Percentiles rank a stretch among this genome's conserved stretches.
phyloP scores from a whole-genome alignment of 2,797 vertebrate genomes.

The Hydrophis major region DNA sequence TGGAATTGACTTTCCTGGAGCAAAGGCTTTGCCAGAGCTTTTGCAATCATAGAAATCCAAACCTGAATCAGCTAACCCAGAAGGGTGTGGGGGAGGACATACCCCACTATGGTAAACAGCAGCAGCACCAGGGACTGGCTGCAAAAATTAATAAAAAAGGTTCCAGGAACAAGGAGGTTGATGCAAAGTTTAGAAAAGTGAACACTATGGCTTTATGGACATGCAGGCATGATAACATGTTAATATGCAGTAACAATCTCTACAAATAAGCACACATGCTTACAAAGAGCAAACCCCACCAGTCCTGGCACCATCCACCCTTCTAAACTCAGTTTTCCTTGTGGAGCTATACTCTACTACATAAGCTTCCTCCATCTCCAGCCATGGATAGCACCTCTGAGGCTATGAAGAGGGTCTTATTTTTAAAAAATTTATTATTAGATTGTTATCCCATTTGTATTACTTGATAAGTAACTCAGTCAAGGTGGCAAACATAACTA shows the following conservation, averaged over 20 bases:
- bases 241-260: not conserved
- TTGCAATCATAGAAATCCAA: not conserved
- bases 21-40: not conserved
- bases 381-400: not conserved
- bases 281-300: not conserved
- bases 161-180: not conserved
- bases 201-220: not conserved
- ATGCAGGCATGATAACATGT: not conserved
- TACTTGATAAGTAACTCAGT: not conserved
- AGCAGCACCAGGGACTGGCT: not conserved
- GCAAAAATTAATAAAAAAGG: no score
- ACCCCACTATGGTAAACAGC: not conserved
- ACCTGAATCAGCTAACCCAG: not conserved
- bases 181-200: not conserved
- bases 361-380: no score
- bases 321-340: not conserved
- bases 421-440: not conserved
- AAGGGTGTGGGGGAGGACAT: not conserved
- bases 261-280: no score
- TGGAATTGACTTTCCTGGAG: constrained; percentile 21
- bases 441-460: not conserved
- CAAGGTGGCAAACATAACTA: not conserved
- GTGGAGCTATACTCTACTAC: no score
- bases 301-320: no score
- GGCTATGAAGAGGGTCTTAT: not conserved